A percentile compares a stretch with the other conserved stretches of the same genome.
Evolutionary conservation across 2,113 vertebrate genomes (phyloP).

Genomic region (Tinamus guttatus): DNA sequence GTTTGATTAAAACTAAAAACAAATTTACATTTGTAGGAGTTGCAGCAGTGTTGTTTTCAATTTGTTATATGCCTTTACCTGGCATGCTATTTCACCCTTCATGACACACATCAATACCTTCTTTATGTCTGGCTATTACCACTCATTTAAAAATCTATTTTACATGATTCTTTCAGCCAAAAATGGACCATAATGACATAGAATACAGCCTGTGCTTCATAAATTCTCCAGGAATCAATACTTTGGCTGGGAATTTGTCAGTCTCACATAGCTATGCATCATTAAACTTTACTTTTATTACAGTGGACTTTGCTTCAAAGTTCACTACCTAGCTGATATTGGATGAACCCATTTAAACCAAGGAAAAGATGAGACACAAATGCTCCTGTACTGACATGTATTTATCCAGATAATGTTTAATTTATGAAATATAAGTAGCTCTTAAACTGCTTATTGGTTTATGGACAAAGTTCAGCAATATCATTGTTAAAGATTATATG

Average conservation of each 20-base stretch:
- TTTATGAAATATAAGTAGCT: slow-evolving; percentile 72
- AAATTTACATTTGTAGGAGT: slow-evolving; percentile 79
- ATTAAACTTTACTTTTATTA: slow-evolving; percentile 89
- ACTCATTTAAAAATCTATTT: slow-evolving; percentile 91
- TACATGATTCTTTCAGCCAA: slow-evolving; percentile 87
- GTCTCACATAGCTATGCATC: slow-evolving; percentile 83
- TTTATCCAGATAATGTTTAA: slow-evolving; percentile 62
- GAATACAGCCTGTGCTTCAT: slow-evolving; percentile 82
- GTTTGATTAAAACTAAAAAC: slow-evolving; percentile 77
- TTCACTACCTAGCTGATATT: slow-evolving; percentile 77
- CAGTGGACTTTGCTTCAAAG: slow-evolving; percentile 81
- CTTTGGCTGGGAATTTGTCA: slow-evolving; percentile 88
- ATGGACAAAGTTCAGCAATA: slow-evolving; percentile 43
- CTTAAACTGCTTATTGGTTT: slow-evolving; percentile 61
- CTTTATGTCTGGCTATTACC: slow-evolving; percentile 88
- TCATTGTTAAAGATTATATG: slow-evolving; percentile 44
- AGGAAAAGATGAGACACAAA: slow-evolving; percentile 64
- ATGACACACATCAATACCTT: slow-evolving; percentile 85
- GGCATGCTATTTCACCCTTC: slow-evolving; percentile 85
- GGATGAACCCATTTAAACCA: slow-evolving; percentile 71
- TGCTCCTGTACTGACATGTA: slow-evolving; percentile 41
- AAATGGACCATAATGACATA: slow-evolving; percentile 84
- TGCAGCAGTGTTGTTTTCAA: slow-evolving; percentile 75
- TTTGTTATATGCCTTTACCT: slow-evolving; percentile 83
- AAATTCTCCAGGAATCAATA: slow-evolving; percentile 87